Conservation (phyloP, 30 jellyfish, hydroid and myxozoan species). For the Hydra vulgaris region DNA sequence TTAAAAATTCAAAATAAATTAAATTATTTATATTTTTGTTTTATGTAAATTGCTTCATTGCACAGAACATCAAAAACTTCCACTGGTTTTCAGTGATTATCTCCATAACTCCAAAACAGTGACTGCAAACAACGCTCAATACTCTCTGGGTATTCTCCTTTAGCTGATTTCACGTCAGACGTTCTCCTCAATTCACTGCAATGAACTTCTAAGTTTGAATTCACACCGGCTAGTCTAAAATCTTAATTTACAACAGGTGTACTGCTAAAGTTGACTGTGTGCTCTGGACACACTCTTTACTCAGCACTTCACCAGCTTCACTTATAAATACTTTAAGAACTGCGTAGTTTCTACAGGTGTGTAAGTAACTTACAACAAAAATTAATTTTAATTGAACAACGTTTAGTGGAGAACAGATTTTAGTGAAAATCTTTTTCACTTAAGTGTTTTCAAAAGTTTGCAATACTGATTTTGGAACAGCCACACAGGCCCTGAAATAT, state of each 20-base stretch:
- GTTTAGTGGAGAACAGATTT: background rate
- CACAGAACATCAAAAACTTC: background rate
- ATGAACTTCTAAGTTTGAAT: background rate
- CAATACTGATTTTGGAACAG: background rate
- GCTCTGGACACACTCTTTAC: background rate
- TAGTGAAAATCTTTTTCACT: background rate
- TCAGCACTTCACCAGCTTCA: background rate
- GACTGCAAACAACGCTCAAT: background rate
- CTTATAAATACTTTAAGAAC: background rate
- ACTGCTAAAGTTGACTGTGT: background rate
- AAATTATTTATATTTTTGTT: background rate
- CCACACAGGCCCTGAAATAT: background rate
- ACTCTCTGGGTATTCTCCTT: background rate
- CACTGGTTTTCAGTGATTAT: background rate
- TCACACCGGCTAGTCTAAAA: background rate
- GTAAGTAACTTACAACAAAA: background rate
- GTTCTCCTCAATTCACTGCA: background rate
- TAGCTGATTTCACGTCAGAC: background rate
- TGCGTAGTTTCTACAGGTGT: background rate
- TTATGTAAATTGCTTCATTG: background rate
- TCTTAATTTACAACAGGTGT: background rate
- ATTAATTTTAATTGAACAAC: background rate
- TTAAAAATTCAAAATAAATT: no score
- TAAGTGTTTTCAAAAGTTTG: background rate
- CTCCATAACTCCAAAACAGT: background rate